Evolutionary conservation across 2,113 vertebrate genomes (phyloP).

Genomic region (Mirounga angustirostris): DNA sequence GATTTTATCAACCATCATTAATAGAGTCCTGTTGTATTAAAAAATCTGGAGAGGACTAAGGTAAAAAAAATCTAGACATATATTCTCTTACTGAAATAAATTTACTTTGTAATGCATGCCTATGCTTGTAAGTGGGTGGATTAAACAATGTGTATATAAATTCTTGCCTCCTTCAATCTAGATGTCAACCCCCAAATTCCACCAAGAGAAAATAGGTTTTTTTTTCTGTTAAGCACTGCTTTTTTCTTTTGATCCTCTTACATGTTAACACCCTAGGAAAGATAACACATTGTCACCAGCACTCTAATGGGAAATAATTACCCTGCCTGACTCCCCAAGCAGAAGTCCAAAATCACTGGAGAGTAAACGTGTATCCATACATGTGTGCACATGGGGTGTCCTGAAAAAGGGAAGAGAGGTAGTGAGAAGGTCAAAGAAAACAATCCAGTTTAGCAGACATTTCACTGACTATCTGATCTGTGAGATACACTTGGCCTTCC

Average conservation of each 20-base stretch:
- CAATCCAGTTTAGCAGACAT: background rate
- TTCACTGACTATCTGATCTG: background rate
- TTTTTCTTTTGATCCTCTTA: conserved; percentile 30
- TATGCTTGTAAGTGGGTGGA: background rate
- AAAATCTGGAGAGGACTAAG: background rate
- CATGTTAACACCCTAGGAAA: background rate
- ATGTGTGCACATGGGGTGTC: background rate
- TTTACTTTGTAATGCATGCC: background rate
- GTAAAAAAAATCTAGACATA: background rate
- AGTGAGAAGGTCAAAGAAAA: background rate
- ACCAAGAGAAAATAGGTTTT: background rate
- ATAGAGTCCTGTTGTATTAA: background rate
- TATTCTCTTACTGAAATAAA: background rate
- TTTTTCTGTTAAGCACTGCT: background rate
- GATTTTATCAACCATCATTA: background rate
- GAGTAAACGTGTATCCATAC: background rate
- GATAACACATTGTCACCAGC: background rate
- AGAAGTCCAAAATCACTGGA: background rate
- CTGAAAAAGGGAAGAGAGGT: background rate
- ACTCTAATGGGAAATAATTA: background rate
- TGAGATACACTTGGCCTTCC: background rate
- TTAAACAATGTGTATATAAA: background rate
- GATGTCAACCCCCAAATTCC: background rate
- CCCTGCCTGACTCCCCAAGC: background rate
- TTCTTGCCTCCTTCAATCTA: background rate